These are phyloP conservation scores for Cyprinella venusta DNA, from an alignment of 2,797 vertebrate species.

Conservation along the genomic window DNA sequence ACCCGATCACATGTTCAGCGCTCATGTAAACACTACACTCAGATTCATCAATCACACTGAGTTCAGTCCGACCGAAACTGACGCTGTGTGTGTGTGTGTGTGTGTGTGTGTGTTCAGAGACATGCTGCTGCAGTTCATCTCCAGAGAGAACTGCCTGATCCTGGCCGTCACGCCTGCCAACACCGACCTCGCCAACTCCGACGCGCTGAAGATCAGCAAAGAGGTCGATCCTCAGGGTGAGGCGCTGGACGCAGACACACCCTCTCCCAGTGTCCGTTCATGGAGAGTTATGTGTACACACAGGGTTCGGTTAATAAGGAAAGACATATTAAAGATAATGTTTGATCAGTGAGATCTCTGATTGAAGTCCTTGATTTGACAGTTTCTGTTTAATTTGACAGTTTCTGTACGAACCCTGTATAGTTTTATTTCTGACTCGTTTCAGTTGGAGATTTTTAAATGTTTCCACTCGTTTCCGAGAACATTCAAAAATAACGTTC, in stretches of 20 bases:
- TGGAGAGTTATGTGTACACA: too few species aligned
- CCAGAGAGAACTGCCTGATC: constrained; percentile 90
- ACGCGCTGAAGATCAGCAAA: constrained; percentile 93
- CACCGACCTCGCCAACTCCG: constrained; percentile 92
- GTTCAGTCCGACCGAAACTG: too few species aligned
- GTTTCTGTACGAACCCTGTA: too few species aligned
- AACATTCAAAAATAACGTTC: neutral
- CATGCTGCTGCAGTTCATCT: constrained; percentile 95
- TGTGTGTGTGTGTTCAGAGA: constrained; percentile 68
- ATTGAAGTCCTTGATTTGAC: too few species aligned
- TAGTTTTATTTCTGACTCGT: too few species aligned
- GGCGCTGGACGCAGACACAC: neutral
- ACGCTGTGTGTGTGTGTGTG: neutral
- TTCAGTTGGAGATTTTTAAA: neutral
- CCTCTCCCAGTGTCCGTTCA: neutral
- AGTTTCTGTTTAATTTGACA: too few species aligned
- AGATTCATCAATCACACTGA: too few species aligned
- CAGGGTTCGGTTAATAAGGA: too few species aligned
- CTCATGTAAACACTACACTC: too few species aligned
- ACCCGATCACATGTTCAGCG: too few species aligned
- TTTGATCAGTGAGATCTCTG: too few species aligned
- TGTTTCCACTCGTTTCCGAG: neutral
- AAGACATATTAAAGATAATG: too few species aligned
- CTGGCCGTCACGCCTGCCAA: constrained; percentile 93
- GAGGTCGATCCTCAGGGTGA: constrained; percentile 94